phyloP scores from a whole-genome alignment of 2,797 vertebrate genomes.

The Microctenopoma lineatum region DNA sequence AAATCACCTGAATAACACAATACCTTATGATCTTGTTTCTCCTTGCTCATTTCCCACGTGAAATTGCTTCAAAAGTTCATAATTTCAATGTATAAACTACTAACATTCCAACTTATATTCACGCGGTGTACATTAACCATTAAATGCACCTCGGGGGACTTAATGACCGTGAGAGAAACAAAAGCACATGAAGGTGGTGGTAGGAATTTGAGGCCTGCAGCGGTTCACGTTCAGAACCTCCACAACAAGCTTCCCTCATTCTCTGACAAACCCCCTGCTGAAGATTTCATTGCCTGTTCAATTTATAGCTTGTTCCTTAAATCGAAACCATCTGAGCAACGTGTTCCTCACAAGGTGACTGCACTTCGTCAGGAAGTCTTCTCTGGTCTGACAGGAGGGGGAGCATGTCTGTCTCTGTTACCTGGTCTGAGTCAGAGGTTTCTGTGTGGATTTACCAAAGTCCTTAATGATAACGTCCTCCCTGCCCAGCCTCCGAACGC shows the following conservation, averaged over 20 bases:
- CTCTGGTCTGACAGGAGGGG: not conserved
- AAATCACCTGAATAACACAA: not conserved
- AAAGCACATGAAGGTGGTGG: slow-evolving; percentile 14
- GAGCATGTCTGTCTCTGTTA: slow-evolving; percentile 49
- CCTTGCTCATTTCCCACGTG: not conserved
- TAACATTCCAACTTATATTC: slow-evolving; percentile 4
- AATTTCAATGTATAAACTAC: slow-evolving; percentile 3
- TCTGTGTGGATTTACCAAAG: slow-evolving; percentile 55
- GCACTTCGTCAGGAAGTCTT: slow-evolving; percentile 36
- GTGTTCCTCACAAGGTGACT: slow-evolving; percentile 7
- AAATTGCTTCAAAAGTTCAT: slow-evolving; percentile 3
- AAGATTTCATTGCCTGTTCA: slow-evolving; percentile 39
- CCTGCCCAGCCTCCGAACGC: slow-evolving; percentile 84
- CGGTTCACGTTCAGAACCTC: slow-evolving; percentile 21
- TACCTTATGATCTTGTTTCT: not conserved
- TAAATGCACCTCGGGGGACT: slow-evolving; percentile 34
- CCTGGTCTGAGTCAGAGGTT: slow-evolving; percentile 47
- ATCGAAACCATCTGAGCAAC: slow-evolving; percentile 34
- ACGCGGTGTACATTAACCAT: slow-evolving; percentile 11
- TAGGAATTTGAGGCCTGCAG: slow-evolving; percentile 22
- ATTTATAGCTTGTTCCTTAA: slow-evolving; percentile 47
- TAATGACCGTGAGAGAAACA: slow-evolving; percentile 35
- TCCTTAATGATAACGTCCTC: slow-evolving; percentile 84
- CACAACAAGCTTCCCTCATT: slow-evolving; percentile 11
- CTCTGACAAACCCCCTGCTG: slow-evolving; percentile 10